A percentile compares a stretch with the other conserved stretches of the same genome.
Conservation (phyloP, 2,797 vertebrate genomes). For the Tragelaphus eurycerus region DNA sequence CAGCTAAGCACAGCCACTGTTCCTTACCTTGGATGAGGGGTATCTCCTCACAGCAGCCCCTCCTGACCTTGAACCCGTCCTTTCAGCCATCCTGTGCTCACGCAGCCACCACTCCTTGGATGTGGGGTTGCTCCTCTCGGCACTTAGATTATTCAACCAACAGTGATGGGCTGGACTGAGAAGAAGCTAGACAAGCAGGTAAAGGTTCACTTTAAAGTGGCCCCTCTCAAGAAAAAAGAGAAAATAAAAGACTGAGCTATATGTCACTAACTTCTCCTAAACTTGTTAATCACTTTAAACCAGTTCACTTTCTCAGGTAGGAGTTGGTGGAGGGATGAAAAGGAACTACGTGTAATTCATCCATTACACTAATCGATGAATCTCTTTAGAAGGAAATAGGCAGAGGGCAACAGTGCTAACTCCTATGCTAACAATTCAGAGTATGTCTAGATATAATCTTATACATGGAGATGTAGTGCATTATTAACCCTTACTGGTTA, state of each 20-base stretch:
- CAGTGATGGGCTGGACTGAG: neutral
- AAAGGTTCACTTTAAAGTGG: neutral
- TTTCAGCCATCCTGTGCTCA: fast-evolving
- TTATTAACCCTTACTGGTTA: neutral
- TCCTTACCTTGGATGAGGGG: too few relatives aligned
- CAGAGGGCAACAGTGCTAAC: neutral
- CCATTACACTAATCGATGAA: neutral
- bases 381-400: neutral
- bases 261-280: neutral
- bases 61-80: too few relatives aligned
- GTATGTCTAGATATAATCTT: neutral
- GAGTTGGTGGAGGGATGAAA: neutral
- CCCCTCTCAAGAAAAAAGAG: neutral
- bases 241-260: neutral
- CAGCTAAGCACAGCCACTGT: too few relatives aligned
- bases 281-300: neutral
- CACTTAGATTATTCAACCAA: neutral
- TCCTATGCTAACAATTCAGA: neutral
- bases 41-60: too few relatives aligned
- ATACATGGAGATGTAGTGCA: neutral
- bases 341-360: neutral
- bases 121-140: too few relatives aligned
- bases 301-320: neutral
- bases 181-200: neutral
- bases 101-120: too few relatives aligned